Evolutionary conservation across 1,140 invertebrate genomes (phyloP).

Genomic region (Bombus ignitus): DNA sequence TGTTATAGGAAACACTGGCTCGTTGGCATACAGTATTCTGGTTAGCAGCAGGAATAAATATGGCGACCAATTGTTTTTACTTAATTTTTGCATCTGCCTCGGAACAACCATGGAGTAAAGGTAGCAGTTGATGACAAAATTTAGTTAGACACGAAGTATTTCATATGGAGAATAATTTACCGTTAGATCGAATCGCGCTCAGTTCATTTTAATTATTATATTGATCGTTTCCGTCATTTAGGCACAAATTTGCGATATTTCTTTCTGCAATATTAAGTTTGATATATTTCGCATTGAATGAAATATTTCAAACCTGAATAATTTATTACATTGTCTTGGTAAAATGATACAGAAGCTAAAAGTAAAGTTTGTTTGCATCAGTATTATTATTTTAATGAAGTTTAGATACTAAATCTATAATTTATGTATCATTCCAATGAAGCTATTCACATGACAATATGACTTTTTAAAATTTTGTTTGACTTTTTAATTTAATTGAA

Average conservation of each 20-base stretch:
- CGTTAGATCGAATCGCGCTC: constrained; percentile 71
- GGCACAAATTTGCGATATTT: constrained; percentile 2
- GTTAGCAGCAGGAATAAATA: constrained; percentile 91
- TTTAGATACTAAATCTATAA: constrained; percentile 7
- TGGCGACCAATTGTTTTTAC: constrained; percentile 90
- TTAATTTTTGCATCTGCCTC: constrained; percentile 91
- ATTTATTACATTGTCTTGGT: not conserved
- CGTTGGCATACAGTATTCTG: constrained; percentile 95
- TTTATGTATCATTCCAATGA: constrained; percentile 32
- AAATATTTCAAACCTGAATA: not conserved
- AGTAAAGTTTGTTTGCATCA: constrained; percentile 15
- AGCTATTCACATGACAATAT: constrained; percentile 30
- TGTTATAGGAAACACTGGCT: constrained; percentile 89
- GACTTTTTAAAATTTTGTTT: not conserved
- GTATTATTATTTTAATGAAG: constrained; percentile 22
- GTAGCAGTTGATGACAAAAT: constrained; percentile 78
- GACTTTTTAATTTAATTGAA: not conserved
- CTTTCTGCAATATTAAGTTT: not conserved
- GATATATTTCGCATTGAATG: not conserved
- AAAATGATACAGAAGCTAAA: not conserved
- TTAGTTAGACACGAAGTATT: constrained; percentile 64
- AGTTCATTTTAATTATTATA: constrained; percentile 69
- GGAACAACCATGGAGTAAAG: constrained; percentile 89
- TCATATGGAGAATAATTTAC: constrained; percentile 69
- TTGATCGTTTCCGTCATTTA: constrained; percentile 10